phyloP scores from a whole-genome alignment of 2,113 vertebrate species.

The Maccullochella peelii region DNA sequence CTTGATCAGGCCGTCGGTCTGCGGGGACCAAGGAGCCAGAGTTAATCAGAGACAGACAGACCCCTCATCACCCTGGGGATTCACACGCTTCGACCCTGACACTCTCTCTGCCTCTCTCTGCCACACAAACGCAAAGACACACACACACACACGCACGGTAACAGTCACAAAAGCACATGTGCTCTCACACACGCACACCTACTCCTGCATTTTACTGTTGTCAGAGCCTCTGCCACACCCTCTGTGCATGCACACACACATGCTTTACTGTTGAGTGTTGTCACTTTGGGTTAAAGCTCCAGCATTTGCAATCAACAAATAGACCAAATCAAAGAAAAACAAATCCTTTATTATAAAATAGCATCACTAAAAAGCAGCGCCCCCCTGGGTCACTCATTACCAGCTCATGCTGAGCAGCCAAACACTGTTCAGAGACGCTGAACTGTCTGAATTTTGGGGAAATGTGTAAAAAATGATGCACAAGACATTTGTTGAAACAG shows the following conservation, averaged over 20 bases:
- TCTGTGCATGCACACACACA: neutral
- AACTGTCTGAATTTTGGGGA: neutral
- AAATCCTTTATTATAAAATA: slow-evolving; percentile 17
- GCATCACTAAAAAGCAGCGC: neutral
- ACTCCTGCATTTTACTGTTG: neutral
- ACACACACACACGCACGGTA: slow-evolving; percentile 3
- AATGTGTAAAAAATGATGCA: neutral
- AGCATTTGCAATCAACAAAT: slow-evolving; percentile 16
- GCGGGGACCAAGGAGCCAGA: slow-evolving; percentile 76
- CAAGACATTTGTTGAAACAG: neutral
- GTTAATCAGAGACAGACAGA: slow-evolving; percentile 86
- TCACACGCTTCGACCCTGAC: slow-evolving; percentile 65
- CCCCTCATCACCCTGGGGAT: slow-evolving; percentile 80
- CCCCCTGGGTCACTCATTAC: slow-evolving; percentile 10
- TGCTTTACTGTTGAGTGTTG: neutral
- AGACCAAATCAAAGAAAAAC: slow-evolving; percentile 6
- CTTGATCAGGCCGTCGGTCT: slow-evolving; percentile 80
- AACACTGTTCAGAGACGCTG: neutral
- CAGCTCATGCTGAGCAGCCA: neutral
- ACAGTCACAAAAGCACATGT: slow-evolving; percentile 29
- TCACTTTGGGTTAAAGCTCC: neutral
- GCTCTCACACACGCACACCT: slow-evolving; percentile 43
- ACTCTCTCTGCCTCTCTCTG: slow-evolving; percentile 37
- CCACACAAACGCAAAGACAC: slow-evolving; percentile 42
- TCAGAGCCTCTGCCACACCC: slow-evolving; percentile 33